A percentile compares a stretch with the other conserved stretches of the same genome.
phyloP scores from a whole-genome alignment of 2,113 vertebrate species.

The Lepus timidus region DNA sequence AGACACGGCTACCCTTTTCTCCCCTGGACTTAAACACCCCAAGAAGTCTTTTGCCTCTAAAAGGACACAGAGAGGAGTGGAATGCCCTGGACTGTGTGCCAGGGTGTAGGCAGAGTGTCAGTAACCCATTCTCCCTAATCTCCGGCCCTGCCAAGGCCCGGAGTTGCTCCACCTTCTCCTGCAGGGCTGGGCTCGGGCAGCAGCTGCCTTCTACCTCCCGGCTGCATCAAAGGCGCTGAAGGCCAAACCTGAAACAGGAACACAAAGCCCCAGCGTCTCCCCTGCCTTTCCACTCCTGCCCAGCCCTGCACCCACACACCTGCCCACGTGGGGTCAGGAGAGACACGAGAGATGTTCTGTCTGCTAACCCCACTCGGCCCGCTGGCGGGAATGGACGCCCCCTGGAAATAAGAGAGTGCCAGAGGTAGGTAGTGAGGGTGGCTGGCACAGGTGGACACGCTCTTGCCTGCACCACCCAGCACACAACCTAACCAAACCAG shows the following conservation, averaged over 20 bases:
- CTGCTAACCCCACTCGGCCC: background rate
- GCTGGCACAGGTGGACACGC: background rate
- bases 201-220: background rate
- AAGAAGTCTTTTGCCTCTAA: background rate
- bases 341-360: accelerated
- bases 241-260: background rate
- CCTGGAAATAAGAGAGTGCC: background rate
- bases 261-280: background rate
- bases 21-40: background rate
- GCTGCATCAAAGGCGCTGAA: background rate
- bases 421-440: background rate
- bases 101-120: background rate
- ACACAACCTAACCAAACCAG: background rate
- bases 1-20: background rate
- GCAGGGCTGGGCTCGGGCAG: background rate
- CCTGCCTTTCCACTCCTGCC: background rate
- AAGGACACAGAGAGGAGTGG: background rate
- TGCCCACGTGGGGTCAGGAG: background rate
- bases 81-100: accelerated
- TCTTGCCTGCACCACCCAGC: background rate
- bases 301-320: background rate
- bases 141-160: background rate
- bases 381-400: background rate
- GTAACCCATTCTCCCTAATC: background rate
- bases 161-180: background rate